Evolutionary conservation across 2,888 invertebrate species (phyloP), one percentile per base, ranked within the genome.

Genomic region (Lasioglossum marginatum): DNA sequence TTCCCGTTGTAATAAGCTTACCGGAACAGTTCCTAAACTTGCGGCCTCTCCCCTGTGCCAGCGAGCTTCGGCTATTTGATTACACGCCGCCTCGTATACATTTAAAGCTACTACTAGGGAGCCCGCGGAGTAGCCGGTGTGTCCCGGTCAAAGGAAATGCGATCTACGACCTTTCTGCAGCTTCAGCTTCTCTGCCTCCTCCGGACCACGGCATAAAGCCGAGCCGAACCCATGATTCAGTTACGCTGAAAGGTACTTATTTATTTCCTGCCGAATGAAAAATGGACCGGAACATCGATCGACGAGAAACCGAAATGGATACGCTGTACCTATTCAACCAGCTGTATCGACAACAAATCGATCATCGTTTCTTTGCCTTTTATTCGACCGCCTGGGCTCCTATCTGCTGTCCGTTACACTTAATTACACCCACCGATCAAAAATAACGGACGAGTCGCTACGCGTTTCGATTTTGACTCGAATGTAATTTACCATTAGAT

Each of bases 1-100:
- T 87, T 87, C 71, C 57, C 73, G 76, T 77, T 86, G 85, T 87
- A 87, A 87, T 85, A 87, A 87, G 89, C 89, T 87, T 89, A 86
- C 80, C 83, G 81, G 80, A 89, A 84, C 85, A 89, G 89, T 90
- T 88, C 81, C 87, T 73, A 77, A 89, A 90, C 89, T 90, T 79
- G 75, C 78, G 68, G 82, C 71, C 79, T 73, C 45, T 23, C 52
- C 77, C n/a, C 73, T 43, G 80, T 82, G 81, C 60, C 80, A 77
- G 63, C 68, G 31, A 68, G 77, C 77, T 45, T 48, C 70, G 87
- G 82, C 79, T 84, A 90, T 89, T 90, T 85, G 86, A 90, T 90
- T 89, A 88, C 84, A 84, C 66, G 74, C 77, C 77, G 60, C 79
- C 52, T 73, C 87, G 85, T 80, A 87, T 63, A 82, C 77, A 82